Evolutionary conservation across 1,140 invertebrate species (phyloP).

Genomic region (Sitobion miscanthi): DNA sequence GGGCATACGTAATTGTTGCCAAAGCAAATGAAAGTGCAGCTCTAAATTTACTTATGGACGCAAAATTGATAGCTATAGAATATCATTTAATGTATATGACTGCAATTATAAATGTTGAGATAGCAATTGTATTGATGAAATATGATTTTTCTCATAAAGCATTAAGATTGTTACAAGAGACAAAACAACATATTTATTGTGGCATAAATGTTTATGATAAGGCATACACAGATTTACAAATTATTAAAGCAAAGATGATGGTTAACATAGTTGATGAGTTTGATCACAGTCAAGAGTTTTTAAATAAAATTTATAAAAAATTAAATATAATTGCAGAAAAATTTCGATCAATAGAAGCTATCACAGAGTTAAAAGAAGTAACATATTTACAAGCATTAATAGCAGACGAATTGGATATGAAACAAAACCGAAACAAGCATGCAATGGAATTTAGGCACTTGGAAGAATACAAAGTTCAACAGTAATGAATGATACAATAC

Average conservation of each 20-base stretch:
- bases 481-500: slow-evolving; percentile 39
- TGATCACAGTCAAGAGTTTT: slow-evolving; percentile 42
- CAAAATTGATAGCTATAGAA: slow-evolving; percentile 72
- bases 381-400: slow-evolving; percentile 69
- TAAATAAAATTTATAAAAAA: slow-evolving; percentile 37
- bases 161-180: slow-evolving; percentile 42
- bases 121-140: slow-evolving; percentile 73
- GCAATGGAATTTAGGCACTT: slow-evolving; percentile 75
- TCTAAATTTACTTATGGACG: slow-evolving; percentile 72
- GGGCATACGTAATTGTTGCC: slow-evolving; percentile 75
- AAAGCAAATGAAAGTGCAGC: slow-evolving; percentile 70
- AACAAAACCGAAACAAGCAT: slow-evolving; percentile 73
- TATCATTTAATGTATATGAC: slow-evolving; percentile 79
- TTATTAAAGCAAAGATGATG: slow-evolving; percentile 38
- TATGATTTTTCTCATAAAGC: slow-evolving; percentile 53
- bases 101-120: slow-evolving; percentile 76
- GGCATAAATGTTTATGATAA: slow-evolving; percentile 47
- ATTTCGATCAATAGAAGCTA: not conserved
- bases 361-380: slow-evolving; percentile 44
- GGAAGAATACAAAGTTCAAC: slow-evolving; percentile 67
- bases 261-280: slow-evolving; percentile 25
- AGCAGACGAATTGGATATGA: slow-evolving; percentile 72
- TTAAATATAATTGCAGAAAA: not conserved
- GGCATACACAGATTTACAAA: slow-evolving; percentile 40
- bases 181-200: slow-evolving; percentile 52